phyloP scores from a whole-genome alignment of 2,888 invertebrate species.

The Pammene aurita region DNA sequence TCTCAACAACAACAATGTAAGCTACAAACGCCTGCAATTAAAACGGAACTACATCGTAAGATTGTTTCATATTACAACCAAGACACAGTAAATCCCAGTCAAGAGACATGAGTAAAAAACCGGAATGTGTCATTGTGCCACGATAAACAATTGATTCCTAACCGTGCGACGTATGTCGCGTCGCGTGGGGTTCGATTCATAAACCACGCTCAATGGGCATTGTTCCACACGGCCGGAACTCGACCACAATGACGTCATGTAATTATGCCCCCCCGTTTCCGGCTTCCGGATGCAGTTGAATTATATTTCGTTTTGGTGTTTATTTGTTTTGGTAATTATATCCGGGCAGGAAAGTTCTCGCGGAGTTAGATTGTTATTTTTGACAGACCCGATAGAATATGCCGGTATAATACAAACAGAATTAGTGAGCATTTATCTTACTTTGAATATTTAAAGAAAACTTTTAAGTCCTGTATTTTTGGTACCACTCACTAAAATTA shows the following conservation, averaged over 20 bases:
- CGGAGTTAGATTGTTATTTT: not conserved
- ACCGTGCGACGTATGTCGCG: not conserved
- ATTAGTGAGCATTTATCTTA: too few species aligned
- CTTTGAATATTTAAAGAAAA: too few species aligned
- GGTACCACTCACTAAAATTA: too few species aligned
- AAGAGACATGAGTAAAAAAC: constrained; percentile 4
- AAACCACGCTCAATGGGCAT: constrained; percentile 57
- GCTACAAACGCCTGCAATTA: too few species aligned
- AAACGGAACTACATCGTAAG: too few species aligned
- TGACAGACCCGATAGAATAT: too few species aligned
- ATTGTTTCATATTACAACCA: too few species aligned
- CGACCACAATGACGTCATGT: constrained; percentile 67
- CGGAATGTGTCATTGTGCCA: constrained; percentile 19
- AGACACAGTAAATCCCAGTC: not conserved
- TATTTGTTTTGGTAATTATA: constrained; percentile 31
- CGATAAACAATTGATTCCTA: constrained; percentile 13
- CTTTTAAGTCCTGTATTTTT: too few species aligned
- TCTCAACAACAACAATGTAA: too few species aligned
- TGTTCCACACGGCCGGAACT: constrained; percentile 65
- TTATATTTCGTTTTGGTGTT: constrained; percentile 23
- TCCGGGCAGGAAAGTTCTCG: not conserved
- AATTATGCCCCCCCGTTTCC: constrained; percentile 66
- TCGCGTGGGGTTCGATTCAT: constrained; percentile 47
- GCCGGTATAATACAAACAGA: too few species aligned
- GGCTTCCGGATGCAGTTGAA: constrained; percentile 52